These are phyloP conservation scores for Patella ulyssiponensis DNA, from an alignment of 2,888 invertebrate species.

Conservation along the genomic window DNA sequence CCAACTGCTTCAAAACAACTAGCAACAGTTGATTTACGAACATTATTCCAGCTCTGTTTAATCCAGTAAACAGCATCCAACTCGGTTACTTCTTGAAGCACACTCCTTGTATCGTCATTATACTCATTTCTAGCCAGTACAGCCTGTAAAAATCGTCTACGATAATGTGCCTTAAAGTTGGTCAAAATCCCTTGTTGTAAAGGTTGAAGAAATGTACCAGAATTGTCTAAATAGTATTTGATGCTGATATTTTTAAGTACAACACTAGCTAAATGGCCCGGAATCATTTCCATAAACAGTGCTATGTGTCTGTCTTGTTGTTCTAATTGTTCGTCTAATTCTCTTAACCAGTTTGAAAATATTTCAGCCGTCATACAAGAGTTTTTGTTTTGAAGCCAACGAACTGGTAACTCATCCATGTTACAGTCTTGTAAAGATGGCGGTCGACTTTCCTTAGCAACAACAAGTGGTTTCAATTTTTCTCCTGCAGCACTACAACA, in stretches of 20 bases:
- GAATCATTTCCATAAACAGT: slow-evolving; percentile 37
- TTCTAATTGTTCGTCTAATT: slow-evolving; percentile 29
- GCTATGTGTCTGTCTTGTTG: slow-evolving; percentile 33
- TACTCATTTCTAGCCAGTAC: slow-evolving; percentile 19
- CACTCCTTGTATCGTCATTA: slow-evolving; percentile 10
- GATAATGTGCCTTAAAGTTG: slow-evolving; percentile 29
- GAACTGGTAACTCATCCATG: slow-evolving; percentile 26
- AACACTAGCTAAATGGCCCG: slow-evolving; percentile 29
- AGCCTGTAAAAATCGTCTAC: slow-evolving; percentile 31
- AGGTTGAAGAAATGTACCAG: slow-evolving; percentile 31
- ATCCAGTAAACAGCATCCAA: slow-evolving; percentile 35
- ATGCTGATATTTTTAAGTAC: slow-evolving; percentile 33
- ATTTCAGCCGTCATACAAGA: slow-evolving; percentile 29
- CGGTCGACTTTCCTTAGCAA: slow-evolving; percentile 16
- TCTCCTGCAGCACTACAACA: slow-evolving; percentile 34
- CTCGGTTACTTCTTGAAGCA: slow-evolving; percentile 20
- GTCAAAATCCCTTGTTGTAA: slow-evolving; percentile 32
- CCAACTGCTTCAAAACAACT: slow-evolving; percentile 29
- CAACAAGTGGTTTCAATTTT: slow-evolving; percentile 31
- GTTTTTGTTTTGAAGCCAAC: slow-evolving; percentile 26
- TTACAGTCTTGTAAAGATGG: slow-evolving; percentile 4
- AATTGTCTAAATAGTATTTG: slow-evolving; percentile 36
- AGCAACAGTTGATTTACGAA: slow-evolving; percentile 13
- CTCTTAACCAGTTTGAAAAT: slow-evolving; percentile 31
- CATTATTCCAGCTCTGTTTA: slow-evolving; percentile 27